phyloP scores from a whole-genome alignment of 2,888 invertebrate genomes.

The Baronia brevicornis region DNA sequence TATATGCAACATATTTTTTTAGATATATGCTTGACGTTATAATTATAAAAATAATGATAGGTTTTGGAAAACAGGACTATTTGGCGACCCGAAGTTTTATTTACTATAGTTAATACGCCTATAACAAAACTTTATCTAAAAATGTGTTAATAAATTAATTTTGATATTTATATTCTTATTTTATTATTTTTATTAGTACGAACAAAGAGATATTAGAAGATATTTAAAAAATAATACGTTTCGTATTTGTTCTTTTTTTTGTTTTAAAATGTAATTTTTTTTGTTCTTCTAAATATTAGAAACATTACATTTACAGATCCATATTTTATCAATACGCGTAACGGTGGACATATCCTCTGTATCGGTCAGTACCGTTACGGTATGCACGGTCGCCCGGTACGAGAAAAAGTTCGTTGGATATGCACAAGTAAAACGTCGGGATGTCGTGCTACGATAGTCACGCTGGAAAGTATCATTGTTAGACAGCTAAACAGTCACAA shows the following conservation, averaged over 20 bases:
- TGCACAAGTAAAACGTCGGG: constrained; percentile 12
- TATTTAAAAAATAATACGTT: background rate
- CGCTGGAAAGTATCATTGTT: constrained; percentile 20
- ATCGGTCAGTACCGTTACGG: constrained; percentile 20
- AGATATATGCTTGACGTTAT: too few species aligned
- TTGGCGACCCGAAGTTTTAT: too few species aligned
- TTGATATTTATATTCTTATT: too few species aligned
- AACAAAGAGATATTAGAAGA: background rate
- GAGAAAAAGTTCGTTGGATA: constrained; percentile 12
- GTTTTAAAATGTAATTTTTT: background rate
- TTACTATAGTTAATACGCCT: too few species aligned
- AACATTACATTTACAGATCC: constrained; percentile 20
- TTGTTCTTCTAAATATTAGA: too few species aligned
- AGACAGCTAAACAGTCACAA: constrained; percentile 13
- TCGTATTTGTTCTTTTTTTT: background rate
- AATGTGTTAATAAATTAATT: too few species aligned
- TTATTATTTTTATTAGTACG: too few species aligned
- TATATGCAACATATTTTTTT: too few species aligned
- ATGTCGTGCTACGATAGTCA: constrained; percentile 25
- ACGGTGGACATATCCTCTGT: constrained; percentile 19
- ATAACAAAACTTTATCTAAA: too few species aligned
- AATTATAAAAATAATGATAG: too few species aligned
- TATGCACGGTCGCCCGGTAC: constrained; percentile 16
- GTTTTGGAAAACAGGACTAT: too few species aligned
- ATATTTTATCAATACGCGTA: constrained; percentile 18